Conservation (phyloP, 1,140 invertebrate genomes). For the Heterodera schachtii region DNA sequence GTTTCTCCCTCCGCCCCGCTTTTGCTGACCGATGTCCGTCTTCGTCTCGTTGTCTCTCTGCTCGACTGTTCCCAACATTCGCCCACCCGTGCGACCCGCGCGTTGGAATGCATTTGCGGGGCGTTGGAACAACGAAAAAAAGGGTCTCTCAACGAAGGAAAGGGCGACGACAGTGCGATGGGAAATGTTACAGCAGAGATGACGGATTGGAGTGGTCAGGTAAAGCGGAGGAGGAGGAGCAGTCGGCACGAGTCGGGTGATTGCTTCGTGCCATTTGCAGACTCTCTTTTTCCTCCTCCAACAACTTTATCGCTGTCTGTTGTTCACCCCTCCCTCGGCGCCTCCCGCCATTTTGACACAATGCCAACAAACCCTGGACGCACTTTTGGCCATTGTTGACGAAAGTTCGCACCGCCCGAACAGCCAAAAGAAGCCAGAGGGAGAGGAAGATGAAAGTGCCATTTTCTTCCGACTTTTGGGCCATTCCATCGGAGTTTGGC, state of each 20-base stretch:
- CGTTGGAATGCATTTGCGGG: constrained; percentile 44
- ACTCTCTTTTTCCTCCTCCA: constrained; percentile 45
- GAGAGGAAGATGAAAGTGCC: background rate
- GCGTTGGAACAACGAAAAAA: constrained; percentile 29
- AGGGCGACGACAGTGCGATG: background rate
- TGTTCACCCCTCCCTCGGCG: constrained; percentile 39
- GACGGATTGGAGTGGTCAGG: background rate
- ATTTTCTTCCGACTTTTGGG: constrained; percentile 2
- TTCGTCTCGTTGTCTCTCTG: constrained; percentile 6
- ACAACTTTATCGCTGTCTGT: constrained; percentile 46
- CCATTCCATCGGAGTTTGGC: constrained; percentile 47
- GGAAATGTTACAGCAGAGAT: too few species aligned
- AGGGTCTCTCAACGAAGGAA: background rate
- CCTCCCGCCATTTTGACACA: constrained; percentile 23
- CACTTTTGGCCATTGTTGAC: constrained; percentile 27
- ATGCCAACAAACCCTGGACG: constrained; percentile 31
- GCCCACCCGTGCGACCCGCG: background rate
- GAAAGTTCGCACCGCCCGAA: too few species aligned
- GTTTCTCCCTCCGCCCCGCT: constrained; percentile 23
- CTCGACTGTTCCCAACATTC: constrained; percentile 15
- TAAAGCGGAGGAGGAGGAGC: too few species aligned
- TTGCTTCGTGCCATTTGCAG: constrained; percentile 29
- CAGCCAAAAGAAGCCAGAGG: background rate
- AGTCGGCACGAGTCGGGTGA: too few species aligned
- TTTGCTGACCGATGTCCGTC: constrained; percentile 1